These are phyloP conservation scores for Crioceris asparagi DNA, from an alignment of 2,888 invertebrate genomes.

Conservation along the genomic window DNA sequence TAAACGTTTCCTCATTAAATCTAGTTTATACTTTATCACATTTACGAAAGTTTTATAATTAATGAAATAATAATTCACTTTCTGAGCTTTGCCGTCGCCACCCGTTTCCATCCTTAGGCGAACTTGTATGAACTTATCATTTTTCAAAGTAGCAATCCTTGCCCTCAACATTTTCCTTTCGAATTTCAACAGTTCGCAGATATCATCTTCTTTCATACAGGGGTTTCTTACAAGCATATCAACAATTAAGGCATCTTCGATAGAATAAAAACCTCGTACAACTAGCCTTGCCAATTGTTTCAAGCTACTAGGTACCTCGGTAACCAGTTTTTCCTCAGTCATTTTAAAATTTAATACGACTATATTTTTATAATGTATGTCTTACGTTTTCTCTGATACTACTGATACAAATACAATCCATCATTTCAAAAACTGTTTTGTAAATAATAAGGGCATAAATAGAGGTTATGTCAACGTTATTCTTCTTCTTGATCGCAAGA, in stretches of 20 bases:
- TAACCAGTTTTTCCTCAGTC: conserved; percentile 66
- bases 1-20: conserved; percentile 89
- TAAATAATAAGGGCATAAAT: too few relatives aligned
- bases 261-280: conserved; percentile 85
- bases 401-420: too few relatives aligned
- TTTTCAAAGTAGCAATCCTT: conserved; percentile 73
- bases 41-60: conserved; percentile 96
- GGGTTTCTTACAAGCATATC: conserved; percentile 94
- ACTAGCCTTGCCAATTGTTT: conserved; percentile 87
- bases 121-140: conserved; percentile 89
- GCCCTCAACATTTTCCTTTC: conserved; percentile 89
- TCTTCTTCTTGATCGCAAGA: too few relatives aligned
- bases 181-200: conserved; percentile 82
- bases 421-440: too few relatives aligned
- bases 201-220: conserved; percentile 87
- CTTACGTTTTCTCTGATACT: too few relatives aligned
- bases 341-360: too few relatives aligned
- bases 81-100: conserved; percentile 85
- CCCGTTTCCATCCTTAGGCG: conserved; percentile 92
- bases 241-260: conserved; percentile 88
- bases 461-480: too few relatives aligned
- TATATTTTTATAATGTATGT: too few relatives aligned
- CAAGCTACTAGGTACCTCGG: conserved; percentile 87
- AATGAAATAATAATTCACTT: conserved; percentile 95
- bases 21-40: conserved; percentile 94